These are phyloP conservation scores for Orchesella cincta DNA, from an alignment of 1,140 invertebrate species.

Conservation along the genomic window DNA sequence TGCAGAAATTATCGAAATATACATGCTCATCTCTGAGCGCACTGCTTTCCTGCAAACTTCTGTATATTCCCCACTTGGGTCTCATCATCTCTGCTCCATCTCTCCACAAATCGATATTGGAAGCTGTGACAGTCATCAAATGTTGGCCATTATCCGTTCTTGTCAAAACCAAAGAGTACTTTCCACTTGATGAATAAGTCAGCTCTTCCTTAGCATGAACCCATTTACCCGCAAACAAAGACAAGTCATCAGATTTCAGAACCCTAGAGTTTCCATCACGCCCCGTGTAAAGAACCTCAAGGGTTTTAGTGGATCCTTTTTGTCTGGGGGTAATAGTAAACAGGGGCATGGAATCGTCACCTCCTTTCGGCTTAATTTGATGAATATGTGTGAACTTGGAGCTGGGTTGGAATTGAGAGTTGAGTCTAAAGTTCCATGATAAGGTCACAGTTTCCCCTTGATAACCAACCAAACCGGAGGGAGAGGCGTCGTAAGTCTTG, in stretches of 20 bases:
- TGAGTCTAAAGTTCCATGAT: background rate
- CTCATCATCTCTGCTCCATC: background rate
- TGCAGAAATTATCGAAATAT: background rate
- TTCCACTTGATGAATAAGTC: background rate
- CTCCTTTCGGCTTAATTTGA: background rate
- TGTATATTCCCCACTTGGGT: constrained; percentile 10
- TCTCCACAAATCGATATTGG: constrained; percentile 1
- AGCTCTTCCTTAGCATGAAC: constrained; percentile 4
- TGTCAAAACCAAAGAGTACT: background rate
- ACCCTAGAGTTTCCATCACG: background rate
- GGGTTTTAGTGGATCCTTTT: background rate
- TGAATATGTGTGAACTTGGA: background rate
- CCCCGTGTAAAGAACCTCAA: background rate
- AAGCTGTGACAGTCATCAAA: background rate
- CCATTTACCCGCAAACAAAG: background rate
- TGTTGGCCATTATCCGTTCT: background rate
- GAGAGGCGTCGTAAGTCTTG: background rate
- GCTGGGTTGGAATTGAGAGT: background rate
- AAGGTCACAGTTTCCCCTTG: background rate
- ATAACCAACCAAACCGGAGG: background rate
- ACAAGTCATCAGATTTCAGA: background rate
- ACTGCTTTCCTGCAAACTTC: background rate
- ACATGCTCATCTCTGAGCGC: background rate
- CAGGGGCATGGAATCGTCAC: background rate
- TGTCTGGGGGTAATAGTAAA: background rate